phyloP scores from a whole-genome alignment of 2,113 vertebrate genomes.

The Engraulis encrasicolus region DNA sequence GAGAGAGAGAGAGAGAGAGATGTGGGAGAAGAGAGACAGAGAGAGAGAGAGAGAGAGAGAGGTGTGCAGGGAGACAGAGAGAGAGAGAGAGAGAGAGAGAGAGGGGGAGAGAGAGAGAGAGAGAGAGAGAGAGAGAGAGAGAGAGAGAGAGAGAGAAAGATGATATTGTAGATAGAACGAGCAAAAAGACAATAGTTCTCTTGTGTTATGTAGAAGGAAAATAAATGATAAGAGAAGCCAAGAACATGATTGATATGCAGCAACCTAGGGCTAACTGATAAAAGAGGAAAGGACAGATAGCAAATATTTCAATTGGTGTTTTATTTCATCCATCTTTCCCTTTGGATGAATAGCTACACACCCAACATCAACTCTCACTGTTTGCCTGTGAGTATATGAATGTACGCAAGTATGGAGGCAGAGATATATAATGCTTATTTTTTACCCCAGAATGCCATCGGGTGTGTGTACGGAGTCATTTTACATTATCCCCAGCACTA shows the following conservation, averaged over 20 bases:
- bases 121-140: neutral
- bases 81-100: too few relatives aligned
- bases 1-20: too few relatives aligned
- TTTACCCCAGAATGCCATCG: neutral
- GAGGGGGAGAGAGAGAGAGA: neutral
- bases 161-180: too few relatives aligned
- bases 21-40: too few relatives aligned
- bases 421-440: neutral
- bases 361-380: neutral
- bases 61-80: too few relatives aligned
- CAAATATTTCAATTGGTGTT: neutral
- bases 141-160: neutral
- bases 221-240: too few relatives aligned
- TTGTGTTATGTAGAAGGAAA: too few relatives aligned
- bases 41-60: too few relatives aligned
- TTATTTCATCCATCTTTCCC: neutral
- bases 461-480: neutral
- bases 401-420: too few relatives aligned
- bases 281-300: neutral
- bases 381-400: too few relatives aligned
- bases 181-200: too few relatives aligned
- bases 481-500: neutral
- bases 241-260: neutral
- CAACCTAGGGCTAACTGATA: neutral
- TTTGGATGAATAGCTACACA: neutral